Evolutionary conservation across 2,797 vertebrate species (phyloP), one percentile per base, ranked within the genome.

Genomic region (Girardinus metallicus): DNA sequence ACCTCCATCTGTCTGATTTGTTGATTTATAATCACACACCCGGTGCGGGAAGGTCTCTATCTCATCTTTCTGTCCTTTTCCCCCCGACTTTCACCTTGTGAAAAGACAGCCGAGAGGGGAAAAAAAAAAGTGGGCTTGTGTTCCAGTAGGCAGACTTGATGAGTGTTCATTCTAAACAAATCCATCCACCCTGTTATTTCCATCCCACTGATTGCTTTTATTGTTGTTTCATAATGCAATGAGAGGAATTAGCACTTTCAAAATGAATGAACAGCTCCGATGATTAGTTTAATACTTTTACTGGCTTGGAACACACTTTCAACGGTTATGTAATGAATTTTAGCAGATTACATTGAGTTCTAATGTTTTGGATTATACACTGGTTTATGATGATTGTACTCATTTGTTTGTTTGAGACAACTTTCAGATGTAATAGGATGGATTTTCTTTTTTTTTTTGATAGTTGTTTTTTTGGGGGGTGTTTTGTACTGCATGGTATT

Each of bases 21-120:
- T 93, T 92, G 86, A 85, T 92, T 93, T 90, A 83, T 91, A 86
- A 93, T 92, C 92, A 87, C 80, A 79, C 73, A 83, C 83, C 83
- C 86, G 60, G 89, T 79, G 82, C 34, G 18, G 78, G 83, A 80
- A 89, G 77, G 81, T 85, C 87, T 81, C 84, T 80, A 84, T 92
- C 88, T 91, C 88, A 88, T 92, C 80, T 83, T 75, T 73, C 43
- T 88, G 82, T 89, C 88, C 87, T 89, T 84, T 87, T 75, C 53
- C 79, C 81, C 66, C 51, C 1, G 23, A 79, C 83, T 87, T 82
- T 83, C 73, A 86, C 78, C 49, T 78, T 77, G 51, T 47, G 82
- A 85, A 82, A 77, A 81, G 70, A 82, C 81, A 78, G 41, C 82
- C 34, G 76, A 46, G 46, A 44, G 72, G 26, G 74, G n/a, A 16